These are phyloP conservation scores for Psephotus haematonotus DNA, from an alignment of 2,113 vertebrate genomes.

Conservation along the genomic window DNA sequence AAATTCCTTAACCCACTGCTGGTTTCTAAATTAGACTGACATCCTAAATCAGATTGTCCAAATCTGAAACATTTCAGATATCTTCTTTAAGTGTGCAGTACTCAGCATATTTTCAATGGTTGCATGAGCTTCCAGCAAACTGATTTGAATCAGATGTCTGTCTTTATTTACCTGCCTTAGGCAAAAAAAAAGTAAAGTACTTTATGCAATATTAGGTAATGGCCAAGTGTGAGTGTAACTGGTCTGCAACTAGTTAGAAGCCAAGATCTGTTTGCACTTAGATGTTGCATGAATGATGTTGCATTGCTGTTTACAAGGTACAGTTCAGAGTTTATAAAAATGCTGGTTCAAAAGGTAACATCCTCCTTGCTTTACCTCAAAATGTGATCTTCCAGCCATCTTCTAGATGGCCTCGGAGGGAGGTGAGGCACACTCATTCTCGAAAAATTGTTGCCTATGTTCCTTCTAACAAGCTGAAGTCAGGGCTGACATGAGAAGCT, in stretches of 20 bases:
- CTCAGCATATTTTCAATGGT: neutral
- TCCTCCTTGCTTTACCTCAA: neutral
- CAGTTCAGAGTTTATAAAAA: neutral
- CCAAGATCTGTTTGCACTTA: neutral
- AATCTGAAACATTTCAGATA: neutral
- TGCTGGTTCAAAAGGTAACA: neutral
- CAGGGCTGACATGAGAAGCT: neutral
- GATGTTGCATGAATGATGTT: neutral
- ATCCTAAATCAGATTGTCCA: neutral
- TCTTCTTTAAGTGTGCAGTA: neutral
- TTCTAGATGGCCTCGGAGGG: neutral
- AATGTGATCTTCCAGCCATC: neutral
- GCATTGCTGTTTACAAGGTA: neutral
- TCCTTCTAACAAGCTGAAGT: neutral
- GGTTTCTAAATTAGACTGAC: neutral
- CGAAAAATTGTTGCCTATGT: neutral
- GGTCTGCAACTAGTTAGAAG: neutral
- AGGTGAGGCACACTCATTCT: neutral
- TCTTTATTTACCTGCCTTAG: neutral
- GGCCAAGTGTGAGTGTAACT: neutral
- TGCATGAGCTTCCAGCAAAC: neutral
- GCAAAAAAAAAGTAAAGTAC: neutral
- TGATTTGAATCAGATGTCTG: neutral
- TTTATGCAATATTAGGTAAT: neutral
- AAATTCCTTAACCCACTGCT: accelerated